Percentiles rank a stretch among this genome's conserved stretches.
Evolutionary conservation across 2,888 invertebrate species (phyloP).

Genomic region (Parapristionchus giblindavisi): DNA sequence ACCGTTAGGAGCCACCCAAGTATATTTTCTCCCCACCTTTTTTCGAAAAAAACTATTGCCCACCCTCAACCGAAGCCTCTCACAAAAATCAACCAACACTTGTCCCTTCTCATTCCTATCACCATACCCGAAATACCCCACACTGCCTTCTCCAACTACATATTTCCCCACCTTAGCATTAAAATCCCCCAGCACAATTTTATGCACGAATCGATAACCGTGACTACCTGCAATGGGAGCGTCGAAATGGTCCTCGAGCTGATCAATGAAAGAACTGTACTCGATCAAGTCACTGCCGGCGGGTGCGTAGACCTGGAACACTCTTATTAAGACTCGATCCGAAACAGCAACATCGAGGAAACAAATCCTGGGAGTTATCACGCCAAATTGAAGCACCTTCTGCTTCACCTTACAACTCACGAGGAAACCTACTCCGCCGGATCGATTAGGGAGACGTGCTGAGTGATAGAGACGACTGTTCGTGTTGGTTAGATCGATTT

Average conservation of each 20-base stretch:
- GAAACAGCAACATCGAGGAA: slow-evolving; percentile 5
- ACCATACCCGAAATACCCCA: slow-evolving; percentile 10
- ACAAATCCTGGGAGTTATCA: slow-evolving; percentile 3
- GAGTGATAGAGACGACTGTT: no score
- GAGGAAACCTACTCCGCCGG: no score
- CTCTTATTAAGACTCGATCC: neutral
- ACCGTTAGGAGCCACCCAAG: no score
- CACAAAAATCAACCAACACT: no score
- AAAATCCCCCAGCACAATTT: neutral
- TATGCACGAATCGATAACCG: neutral
- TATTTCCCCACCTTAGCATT: neutral
- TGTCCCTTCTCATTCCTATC: neutral
- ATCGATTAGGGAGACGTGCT: no score
- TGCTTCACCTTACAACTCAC: no score
- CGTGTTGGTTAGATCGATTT: no score
- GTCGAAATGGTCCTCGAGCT: no score
- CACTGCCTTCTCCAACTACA: neutral
- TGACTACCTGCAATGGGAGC: neutral
- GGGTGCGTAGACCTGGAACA: slow-evolving; percentile 10
- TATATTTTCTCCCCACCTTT: no score
- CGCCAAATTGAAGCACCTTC: neutral
- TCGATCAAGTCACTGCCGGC: neutral
- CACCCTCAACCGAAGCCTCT: no score
- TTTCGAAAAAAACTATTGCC: no score
- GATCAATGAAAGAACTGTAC: slow-evolving; percentile 1